phyloP scores from a whole-genome alignment of 1,140 invertebrate genomes.

The Periplaneta americana region DNA sequence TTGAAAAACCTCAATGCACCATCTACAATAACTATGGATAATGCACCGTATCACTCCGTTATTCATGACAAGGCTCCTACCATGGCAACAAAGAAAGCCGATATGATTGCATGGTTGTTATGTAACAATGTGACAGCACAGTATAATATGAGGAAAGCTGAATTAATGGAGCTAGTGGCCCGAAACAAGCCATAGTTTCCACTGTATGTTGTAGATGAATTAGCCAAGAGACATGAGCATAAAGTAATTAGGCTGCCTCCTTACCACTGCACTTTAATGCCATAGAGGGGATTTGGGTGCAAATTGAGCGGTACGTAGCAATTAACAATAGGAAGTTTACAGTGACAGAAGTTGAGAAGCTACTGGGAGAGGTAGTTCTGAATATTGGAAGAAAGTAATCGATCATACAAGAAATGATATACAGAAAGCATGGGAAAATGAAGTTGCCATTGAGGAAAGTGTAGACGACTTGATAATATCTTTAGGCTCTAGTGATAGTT shows the following conservation, averaged over 20 bases:
- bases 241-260: conserved; percentile 24
- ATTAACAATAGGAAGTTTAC: too few species aligned
- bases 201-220: conserved; percentile 24
- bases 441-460: too few species aligned
- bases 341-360: too few species aligned
- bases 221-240: conserved; percentile 14
- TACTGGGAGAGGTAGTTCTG: too few species aligned
- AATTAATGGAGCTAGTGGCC: background rate
- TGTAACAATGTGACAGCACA: background rate
- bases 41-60: background rate
- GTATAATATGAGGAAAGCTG: background rate
- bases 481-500: too few species aligned
- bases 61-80: background rate
- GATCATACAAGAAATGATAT: too few species aligned
- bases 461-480: too few species aligned
- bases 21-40: background rate
- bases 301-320: too few species aligned
- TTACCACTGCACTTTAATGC: conserved; percentile 26
- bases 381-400: too few species aligned
- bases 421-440: too few species aligned
- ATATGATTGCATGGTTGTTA: background rate
- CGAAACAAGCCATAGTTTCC: background rate
- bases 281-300: too few species aligned
- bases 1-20: background rate
- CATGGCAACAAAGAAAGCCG: background rate